Percentiles rank a stretch among this genome's conserved stretches.
Conservation (phyloP, 2,113 vertebrate species). For the Micromys minutus region DNA sequence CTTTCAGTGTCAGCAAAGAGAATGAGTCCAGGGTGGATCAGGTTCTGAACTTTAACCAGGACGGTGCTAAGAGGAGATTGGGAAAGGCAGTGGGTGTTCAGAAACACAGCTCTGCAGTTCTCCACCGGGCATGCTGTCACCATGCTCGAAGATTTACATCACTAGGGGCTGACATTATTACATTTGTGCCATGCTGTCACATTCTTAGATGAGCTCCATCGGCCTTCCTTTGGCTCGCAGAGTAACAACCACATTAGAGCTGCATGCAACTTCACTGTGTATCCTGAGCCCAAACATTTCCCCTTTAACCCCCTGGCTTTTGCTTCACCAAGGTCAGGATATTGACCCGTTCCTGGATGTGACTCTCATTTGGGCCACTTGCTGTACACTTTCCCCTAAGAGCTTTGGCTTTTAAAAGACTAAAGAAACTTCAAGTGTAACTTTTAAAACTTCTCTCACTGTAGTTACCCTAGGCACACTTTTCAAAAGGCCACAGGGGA, state of each 20-base stretch:
- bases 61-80: not conserved
- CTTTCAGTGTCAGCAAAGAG: not conserved
- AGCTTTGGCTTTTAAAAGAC: slow-evolving; percentile 15
- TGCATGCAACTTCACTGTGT: not conserved
- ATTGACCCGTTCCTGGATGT: not conserved
- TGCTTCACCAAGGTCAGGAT: not conserved
- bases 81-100: not conserved
- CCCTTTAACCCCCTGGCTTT: not conserved
- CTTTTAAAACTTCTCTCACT: slow-evolving; percentile 45
- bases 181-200: not conserved
- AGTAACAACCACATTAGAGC: not conserved
- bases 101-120: not conserved
- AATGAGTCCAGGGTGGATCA: not conserved
- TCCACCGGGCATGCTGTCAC: no score
- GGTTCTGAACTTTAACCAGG: not conserved
- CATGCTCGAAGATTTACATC: not conserved
- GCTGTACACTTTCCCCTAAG: not conserved
- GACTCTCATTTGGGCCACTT: slow-evolving; percentile 32
- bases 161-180: not conserved
- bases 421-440: slow-evolving; percentile 49
- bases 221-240: not conserved
- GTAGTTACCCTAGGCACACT: slow-evolving; percentile 16
- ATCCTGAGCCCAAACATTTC: not conserved
- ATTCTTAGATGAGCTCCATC: not conserved
- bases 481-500: slow-evolving; percentile 55